Evolutionary conservation across 2,797 vertebrate genomes (phyloP).

Genomic region (Muraenolepis orangiensis): DNA sequence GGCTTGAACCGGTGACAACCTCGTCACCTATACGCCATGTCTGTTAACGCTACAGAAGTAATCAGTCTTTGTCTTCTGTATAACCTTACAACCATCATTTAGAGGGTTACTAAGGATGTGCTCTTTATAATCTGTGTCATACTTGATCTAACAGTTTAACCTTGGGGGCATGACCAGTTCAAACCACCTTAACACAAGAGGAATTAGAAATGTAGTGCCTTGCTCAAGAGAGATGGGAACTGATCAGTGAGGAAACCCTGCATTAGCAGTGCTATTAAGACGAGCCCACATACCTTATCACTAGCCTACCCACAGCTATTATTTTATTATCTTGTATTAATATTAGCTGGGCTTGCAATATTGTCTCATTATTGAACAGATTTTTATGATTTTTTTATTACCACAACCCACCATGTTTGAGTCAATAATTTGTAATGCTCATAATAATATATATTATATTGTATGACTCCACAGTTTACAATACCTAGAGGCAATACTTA

Average conservation of each 20-base stretch:
- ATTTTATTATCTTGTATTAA: too few species aligned
- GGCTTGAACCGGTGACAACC: constrained; percentile 40
- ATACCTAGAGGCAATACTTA: not conserved
- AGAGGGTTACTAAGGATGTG: not conserved
- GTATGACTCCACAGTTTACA: not conserved
- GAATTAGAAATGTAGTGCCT: not conserved
- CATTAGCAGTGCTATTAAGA: not conserved
- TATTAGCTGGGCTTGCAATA: not conserved
- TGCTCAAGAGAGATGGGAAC: not conserved
- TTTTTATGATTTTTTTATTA: not conserved
- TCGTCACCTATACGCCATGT: constrained; percentile 25
- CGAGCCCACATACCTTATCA: not conserved
- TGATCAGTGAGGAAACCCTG: not conserved
- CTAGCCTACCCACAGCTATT: not conserved
- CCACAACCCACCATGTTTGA: not conserved
- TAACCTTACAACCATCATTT: not conserved
- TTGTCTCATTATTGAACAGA: constrained; percentile 9
- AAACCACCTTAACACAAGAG: not conserved
- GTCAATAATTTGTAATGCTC: not conserved
- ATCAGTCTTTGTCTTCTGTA: constrained; percentile 27
- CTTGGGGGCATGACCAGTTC: not conserved
- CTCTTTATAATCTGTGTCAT: not conserved
- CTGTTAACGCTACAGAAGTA: constrained; percentile 41
- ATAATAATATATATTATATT: not conserved
- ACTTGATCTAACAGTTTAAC: not conserved